Conservation (phyloP, 2,113 vertebrate species). For the Eretmochelys imbricata region DNA sequence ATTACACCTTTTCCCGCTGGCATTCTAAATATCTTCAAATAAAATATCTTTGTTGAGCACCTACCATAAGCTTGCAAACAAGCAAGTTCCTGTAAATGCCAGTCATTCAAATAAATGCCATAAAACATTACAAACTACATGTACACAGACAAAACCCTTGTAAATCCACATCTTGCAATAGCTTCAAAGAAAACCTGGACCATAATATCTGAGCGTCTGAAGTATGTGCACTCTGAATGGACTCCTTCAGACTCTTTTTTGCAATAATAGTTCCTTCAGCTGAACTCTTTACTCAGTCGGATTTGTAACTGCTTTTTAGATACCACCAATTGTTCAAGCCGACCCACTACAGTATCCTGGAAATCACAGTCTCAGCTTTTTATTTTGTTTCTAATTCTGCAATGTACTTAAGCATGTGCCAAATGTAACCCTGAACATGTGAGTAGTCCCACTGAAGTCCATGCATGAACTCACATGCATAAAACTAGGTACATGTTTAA, state of each 20-base stretch:
- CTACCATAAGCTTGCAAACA: background rate
- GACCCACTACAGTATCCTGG: background rate
- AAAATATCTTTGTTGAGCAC: background rate
- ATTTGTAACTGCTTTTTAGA: background rate
- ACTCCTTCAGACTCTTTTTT: background rate
- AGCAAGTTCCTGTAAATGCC: background rate
- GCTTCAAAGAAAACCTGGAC: background rate
- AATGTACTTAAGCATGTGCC: background rate
- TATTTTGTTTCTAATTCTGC: background rate
- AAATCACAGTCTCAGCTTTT: background rate
- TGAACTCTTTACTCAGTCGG: background rate
- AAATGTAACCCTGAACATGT: background rate
- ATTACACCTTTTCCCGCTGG: background rate
- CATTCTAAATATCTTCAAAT: background rate
- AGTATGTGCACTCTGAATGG: background rate
- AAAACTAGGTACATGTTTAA: background rate
- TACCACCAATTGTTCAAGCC: background rate
- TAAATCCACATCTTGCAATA: background rate
- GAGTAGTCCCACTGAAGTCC: background rate
- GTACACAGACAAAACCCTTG: background rate
- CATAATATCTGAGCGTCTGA: background rate
- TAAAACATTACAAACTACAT: background rate
- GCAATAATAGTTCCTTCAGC: background rate
- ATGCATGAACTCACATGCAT: background rate
- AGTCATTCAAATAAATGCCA: background rate